Evolutionary conservation across 2,797 vertebrate genomes (phyloP).

Genomic region (Neoniphon sammara): DNA sequence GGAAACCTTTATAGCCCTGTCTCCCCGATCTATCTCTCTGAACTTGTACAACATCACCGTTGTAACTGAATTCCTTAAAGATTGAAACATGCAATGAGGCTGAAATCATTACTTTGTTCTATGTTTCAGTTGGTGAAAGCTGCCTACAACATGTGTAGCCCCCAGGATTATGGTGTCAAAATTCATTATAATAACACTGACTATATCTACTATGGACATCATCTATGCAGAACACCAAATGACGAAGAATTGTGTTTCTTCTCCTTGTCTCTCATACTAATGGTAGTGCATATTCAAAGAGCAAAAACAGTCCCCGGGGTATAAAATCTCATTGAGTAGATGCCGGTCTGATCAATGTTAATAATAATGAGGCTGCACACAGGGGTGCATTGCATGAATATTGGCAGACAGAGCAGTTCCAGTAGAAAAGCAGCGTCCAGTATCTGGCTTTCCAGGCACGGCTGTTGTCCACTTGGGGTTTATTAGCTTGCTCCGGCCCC

Average conservation of each 20-base stretch:
- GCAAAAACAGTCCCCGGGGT: slow-evolving; percentile 27
- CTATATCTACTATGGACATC: neutral
- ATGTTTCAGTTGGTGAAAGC: neutral
- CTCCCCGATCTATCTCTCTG: slow-evolving; percentile 20
- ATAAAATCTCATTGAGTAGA: slow-evolving; percentile 44
- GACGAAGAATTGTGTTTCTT: neutral
- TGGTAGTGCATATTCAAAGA: slow-evolving; percentile 33
- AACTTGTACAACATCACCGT: neutral
- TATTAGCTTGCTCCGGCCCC: slow-evolving; percentile 68
- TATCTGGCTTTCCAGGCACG: slow-evolving; percentile 51
- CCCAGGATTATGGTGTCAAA: neutral
- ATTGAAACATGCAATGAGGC: neutral
- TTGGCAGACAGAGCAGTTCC: slow-evolving; percentile 52
- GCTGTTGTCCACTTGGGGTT: slow-evolving; percentile 60
- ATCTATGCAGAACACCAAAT: neutral
- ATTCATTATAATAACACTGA: neutral
- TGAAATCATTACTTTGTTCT: slow-evolving; percentile 6
- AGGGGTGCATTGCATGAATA: slow-evolving; percentile 44
- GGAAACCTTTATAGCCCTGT: slow-evolving; percentile 20
- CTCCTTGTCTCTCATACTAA: slow-evolving; percentile 1
- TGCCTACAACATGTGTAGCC: no score
- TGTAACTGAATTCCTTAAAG: neutral
- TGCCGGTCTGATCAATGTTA: slow-evolving; percentile 64
- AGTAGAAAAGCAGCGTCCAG: slow-evolving; percentile 48
- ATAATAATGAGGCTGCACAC: slow-evolving; percentile 48